Evolutionary conservation across 2,797 vertebrate genomes (phyloP).

Genomic region (Linurgus olivaceus): DNA sequence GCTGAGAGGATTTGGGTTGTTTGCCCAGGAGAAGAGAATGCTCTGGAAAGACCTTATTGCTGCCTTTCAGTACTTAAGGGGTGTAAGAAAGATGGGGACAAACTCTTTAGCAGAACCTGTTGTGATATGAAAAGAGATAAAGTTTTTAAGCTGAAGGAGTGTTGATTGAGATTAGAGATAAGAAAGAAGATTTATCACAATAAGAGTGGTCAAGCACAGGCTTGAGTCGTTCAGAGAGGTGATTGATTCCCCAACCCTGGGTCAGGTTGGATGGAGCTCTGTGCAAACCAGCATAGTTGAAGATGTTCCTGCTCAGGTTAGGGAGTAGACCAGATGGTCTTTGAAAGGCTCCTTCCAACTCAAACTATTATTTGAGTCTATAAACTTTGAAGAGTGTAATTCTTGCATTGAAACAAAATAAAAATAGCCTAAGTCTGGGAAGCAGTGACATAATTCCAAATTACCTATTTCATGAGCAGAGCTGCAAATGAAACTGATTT

Average conservation of each 20-base stretch:
- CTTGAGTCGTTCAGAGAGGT: accelerated
- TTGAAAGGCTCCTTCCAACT: not conserved
- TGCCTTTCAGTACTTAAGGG: not conserved
- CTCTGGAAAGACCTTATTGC: not conserved
- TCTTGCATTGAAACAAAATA: not conserved
- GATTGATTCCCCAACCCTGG: not conserved
- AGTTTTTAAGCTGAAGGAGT: not conserved
- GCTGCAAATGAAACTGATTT: not conserved
- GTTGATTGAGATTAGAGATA: not conserved
- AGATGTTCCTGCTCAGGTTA: not conserved
- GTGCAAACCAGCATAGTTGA: not conserved
- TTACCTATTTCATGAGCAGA: not conserved
- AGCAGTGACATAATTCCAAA: not conserved
- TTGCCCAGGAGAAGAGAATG: not conserved
- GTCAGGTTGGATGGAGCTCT: not conserved
- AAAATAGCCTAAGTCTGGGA: not conserved
- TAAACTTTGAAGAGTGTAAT: not conserved
- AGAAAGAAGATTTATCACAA: not conserved
- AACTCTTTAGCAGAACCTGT: not conserved
- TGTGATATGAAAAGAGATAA: not conserved
- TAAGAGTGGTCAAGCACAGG: not conserved
- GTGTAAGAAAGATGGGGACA: not conserved
- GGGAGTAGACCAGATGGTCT: not conserved
- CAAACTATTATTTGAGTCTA: not conserved
- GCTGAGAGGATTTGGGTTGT: not conserved